These are phyloP conservation scores for Torymus auratus DNA, from an alignment of 2,888 invertebrate genomes.

Conservation along the genomic window DNA sequence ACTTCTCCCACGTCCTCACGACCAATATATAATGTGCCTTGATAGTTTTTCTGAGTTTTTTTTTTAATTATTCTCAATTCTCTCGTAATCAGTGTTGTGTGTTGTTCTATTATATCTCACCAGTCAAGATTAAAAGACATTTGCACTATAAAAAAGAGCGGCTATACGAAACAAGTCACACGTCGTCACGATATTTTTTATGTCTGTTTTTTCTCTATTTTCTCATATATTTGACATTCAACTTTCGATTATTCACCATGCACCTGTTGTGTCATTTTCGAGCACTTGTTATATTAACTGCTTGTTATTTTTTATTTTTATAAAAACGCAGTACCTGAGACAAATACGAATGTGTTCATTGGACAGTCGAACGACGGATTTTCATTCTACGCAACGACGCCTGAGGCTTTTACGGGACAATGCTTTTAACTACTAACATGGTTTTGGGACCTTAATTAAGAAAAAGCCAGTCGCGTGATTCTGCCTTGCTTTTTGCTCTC, in stretches of 20 bases:
- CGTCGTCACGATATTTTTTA: too few relatives aligned
- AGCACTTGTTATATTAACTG: constrained; percentile 52
- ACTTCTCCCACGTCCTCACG: constrained; percentile 40
- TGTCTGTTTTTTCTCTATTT: neutral
- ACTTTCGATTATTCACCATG: constrained; percentile 13
- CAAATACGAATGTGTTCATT: constrained; percentile 27
- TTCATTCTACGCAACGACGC: constrained; percentile 31
- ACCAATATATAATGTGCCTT: constrained; percentile 27
- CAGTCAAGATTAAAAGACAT: too few relatives aligned
- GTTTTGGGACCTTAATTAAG: constrained; percentile 38
- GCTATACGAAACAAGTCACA: too few relatives aligned
- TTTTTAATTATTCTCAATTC: neutral
- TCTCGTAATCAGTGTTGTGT: too few relatives aligned
- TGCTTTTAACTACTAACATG: constrained; percentile 56
- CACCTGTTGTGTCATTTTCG: constrained; percentile 38
- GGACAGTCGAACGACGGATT: constrained; percentile 46
- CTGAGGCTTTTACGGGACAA: constrained; percentile 28
- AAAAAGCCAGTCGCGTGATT: constrained; percentile 44
- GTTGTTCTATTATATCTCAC: neutral
- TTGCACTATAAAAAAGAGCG: too few relatives aligned
- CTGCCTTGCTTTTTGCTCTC: constrained; percentile 44
- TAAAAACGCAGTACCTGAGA: constrained; percentile 58
- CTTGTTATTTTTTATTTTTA: constrained; percentile 58
- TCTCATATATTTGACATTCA: neutral
- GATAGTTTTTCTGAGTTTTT: too few relatives aligned